A percentile compares a stretch with the other conserved stretches of the same genome.
phyloP scores from a whole-genome alignment of 2,797 vertebrate genomes.

The Cetoscarus ocellatus region DNA sequence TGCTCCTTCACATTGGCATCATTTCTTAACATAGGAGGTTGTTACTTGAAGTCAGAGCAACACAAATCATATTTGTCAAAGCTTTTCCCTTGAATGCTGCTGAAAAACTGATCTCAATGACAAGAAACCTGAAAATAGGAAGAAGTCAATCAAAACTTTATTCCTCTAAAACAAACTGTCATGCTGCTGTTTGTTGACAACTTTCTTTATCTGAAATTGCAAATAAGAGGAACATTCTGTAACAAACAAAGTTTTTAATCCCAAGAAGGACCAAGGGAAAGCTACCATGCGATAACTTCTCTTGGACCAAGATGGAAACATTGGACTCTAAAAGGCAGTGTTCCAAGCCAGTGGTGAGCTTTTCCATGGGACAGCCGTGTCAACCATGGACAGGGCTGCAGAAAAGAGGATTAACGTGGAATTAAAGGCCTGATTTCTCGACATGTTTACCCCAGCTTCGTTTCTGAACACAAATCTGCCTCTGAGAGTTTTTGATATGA shows the following conservation, averaged over 20 bases:
- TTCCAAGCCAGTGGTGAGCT: constrained; percentile 49
- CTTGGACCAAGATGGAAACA: constrained; percentile 50
- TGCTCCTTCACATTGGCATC: no score
- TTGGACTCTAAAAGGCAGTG: constrained; percentile 56
- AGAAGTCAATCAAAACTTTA: not conserved
- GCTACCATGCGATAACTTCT: constrained; percentile 48
- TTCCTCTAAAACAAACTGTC: not conserved
- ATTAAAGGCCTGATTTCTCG: constrained; percentile 75
- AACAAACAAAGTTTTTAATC: constrained; percentile 59
- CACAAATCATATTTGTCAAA: no score
- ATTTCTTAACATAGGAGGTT: no score
- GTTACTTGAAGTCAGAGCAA: no score
- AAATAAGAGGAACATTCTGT: constrained; percentile 18
- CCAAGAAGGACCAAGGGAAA: constrained; percentile 31
- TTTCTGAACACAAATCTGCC: constrained; percentile 62
- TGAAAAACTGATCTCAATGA: no score
- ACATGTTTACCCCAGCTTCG: constrained; percentile 71
- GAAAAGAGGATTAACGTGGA: constrained; percentile 79
- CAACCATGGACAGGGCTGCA: constrained; percentile 50
- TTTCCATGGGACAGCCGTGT: constrained; percentile 54
- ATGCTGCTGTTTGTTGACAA: constrained; percentile 21
- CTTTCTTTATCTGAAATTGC: constrained; percentile 9
- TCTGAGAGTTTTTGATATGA: constrained; percentile 68
- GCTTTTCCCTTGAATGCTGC: no score
- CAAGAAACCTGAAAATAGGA: no score